Conservation (phyloP, 1,140 invertebrate species). For the Campoletis sonorensis region DNA sequence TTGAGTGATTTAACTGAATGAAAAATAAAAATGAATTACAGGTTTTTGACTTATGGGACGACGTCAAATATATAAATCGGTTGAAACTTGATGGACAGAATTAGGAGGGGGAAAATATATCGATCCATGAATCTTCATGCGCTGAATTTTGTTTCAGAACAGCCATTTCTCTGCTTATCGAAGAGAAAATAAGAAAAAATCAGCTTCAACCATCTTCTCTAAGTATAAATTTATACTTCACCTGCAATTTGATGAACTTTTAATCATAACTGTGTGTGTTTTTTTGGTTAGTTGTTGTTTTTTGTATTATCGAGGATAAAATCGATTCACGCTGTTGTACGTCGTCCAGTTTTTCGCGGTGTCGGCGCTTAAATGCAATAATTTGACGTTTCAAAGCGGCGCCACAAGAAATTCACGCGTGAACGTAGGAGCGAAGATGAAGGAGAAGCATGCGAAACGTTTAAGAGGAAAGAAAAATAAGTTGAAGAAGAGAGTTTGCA, state of each 20-base stretch:
- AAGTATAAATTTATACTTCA: slow-evolving; percentile 11
- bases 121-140: too few species aligned
- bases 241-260: neutral
- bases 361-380: slow-evolving; percentile 7
- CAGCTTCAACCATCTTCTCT: neutral
- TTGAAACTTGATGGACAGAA: too few species aligned
- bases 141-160: too few species aligned
- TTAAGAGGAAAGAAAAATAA: neutral
- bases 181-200: neutral
- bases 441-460: neutral
- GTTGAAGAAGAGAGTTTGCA: neutral
- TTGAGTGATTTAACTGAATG: neutral
- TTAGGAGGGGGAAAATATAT: too few species aligned
- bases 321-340: slow-evolving; percentile 17
- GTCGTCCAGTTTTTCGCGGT: slow-evolving; percentile 11
- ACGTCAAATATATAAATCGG: neutral
- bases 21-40: neutral
- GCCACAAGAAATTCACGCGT: slow-evolving; percentile 15
- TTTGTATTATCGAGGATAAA: neutral
- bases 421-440: slow-evolving; percentile 24
- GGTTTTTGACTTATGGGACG: neutral
- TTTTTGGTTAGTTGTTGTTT: neutral
- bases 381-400: slow-evolving; percentile 31
- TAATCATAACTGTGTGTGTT: neutral
- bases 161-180: too few species aligned